Evolutionary conservation across 2,888 invertebrate species (phyloP).

Genomic region (Melangyna quadrimaculata): DNA sequence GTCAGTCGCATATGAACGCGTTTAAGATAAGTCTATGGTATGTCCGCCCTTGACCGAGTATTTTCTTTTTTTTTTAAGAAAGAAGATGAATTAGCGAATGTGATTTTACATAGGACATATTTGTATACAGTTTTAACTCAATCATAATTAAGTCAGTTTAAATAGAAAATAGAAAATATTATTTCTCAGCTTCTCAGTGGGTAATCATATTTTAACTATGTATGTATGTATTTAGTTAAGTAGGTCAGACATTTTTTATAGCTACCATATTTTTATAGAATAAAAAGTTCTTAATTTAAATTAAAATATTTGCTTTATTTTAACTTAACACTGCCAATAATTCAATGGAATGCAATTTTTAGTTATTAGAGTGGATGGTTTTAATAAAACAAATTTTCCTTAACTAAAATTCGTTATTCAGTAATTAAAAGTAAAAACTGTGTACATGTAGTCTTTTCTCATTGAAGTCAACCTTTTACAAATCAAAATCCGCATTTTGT

Average conservation of each 20-base stretch:
- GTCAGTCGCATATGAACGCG: constrained; percentile 42
- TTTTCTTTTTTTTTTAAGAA: background rate
- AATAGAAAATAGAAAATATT: background rate
- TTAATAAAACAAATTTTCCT: no score
- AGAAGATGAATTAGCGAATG: constrained; percentile 15
- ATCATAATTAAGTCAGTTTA: background rate
- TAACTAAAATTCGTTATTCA: no score
- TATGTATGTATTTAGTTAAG: background rate
- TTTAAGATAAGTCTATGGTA: constrained; percentile 27
- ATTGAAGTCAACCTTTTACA: no score
- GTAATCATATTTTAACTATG: background rate
- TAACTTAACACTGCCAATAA: no score
- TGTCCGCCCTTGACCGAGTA: constrained; percentile 69
- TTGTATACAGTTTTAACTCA: background rate
- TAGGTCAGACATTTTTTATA: background rate
- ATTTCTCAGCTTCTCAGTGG: background rate
- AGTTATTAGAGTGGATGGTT: no score
- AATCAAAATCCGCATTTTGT: no score
- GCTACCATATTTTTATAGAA: background rate
- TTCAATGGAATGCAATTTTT: no score
- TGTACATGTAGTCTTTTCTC: no score
- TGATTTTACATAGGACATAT: background rate
- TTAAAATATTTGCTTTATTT: no score
- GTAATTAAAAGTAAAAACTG: no score
- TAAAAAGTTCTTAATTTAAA: no score